These are phyloP conservation scores for Malaclemys terrapin DNA, from an alignment of 2,113 vertebrate genomes.

Conservation along the genomic window DNA sequence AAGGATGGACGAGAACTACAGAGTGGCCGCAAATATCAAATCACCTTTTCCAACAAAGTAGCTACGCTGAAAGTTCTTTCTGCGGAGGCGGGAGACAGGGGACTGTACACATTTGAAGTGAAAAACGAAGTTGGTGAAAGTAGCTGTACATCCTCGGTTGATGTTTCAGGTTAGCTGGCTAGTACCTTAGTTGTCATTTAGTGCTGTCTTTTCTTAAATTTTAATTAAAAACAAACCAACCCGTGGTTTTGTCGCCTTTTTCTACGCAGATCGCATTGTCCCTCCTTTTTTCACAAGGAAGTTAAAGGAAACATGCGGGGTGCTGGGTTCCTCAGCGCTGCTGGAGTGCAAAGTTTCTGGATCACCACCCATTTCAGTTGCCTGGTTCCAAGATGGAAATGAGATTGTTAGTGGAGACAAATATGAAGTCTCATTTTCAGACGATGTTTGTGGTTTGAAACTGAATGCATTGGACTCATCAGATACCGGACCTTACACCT, in stretches of 20 bases:
- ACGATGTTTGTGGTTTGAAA: slow-evolving; percentile 91
- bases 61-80: slow-evolving; percentile 92
- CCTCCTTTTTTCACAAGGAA: slow-evolving; percentile 94
- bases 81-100: slow-evolving; percentile 89
- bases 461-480: slow-evolving; percentile 86
- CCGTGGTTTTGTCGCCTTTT: slow-evolving; percentile 57
- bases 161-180: slow-evolving; percentile 89
- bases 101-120: slow-evolving; percentile 94
- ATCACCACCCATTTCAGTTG: slow-evolving; percentile 90
- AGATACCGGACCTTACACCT: slow-evolving; percentile 90
- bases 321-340: slow-evolving; percentile 84
- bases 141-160: slow-evolving; percentile 91
- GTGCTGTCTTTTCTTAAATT: neutral
- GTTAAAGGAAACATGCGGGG: slow-evolving; percentile 86
- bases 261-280: slow-evolving; percentile 89
- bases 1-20: slow-evolving; percentile 93
- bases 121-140: slow-evolving; percentile 96
- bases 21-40: slow-evolving; percentile 92
- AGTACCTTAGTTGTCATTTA: slow-evolving; percentile 16
- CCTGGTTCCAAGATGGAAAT: slow-evolving; percentile 92
- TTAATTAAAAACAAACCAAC: neutral
- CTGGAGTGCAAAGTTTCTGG: slow-evolving; percentile 96
- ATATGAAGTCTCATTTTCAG: slow-evolving; percentile 88
- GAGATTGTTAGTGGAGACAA: slow-evolving; percentile 91
- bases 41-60: slow-evolving; percentile 89